Evolutionary conservation across 2,113 vertebrate genomes (phyloP).

Genomic region (Ceyx cyanopectus): DNA sequence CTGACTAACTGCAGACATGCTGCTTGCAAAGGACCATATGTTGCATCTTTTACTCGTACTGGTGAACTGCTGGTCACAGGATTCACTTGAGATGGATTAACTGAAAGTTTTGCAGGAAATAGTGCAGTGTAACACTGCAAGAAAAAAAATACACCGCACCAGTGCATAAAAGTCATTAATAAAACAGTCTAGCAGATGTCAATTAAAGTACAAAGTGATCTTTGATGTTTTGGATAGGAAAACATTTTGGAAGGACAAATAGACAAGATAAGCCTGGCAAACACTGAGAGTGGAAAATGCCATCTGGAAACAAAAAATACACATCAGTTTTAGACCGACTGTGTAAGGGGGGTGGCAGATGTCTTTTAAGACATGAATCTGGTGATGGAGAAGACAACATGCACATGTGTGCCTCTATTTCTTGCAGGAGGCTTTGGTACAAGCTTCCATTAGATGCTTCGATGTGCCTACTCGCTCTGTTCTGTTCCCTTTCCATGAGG

Average conservation of each 20-base stretch:
- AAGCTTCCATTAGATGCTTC: neutral
- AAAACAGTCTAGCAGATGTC: neutral
- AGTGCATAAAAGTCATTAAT: neutral
- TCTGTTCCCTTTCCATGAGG: neutral
- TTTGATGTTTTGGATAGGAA: neutral
- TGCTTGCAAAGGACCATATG: neutral
- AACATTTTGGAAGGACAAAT: slow-evolving; percentile 18
- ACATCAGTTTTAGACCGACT: neutral
- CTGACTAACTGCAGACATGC: neutral
- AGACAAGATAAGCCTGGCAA: neutral
- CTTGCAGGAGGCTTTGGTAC: neutral
- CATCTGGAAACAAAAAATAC: neutral
- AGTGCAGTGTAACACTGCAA: neutral
- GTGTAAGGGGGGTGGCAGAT: neutral
- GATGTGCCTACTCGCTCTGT: neutral
- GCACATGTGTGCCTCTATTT: neutral
- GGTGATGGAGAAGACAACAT: neutral
- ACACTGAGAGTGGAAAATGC: neutral
- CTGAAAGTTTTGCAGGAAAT: neutral
- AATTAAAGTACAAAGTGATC: neutral
- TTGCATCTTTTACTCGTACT: neutral
- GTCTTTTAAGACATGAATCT: neutral
- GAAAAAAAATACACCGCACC: neutral
- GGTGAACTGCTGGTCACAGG: neutral
- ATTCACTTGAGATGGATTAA: neutral